phyloP scores from a whole-genome alignment of 1,140 invertebrate genomes.

The Drosophila carrolli region DNA sequence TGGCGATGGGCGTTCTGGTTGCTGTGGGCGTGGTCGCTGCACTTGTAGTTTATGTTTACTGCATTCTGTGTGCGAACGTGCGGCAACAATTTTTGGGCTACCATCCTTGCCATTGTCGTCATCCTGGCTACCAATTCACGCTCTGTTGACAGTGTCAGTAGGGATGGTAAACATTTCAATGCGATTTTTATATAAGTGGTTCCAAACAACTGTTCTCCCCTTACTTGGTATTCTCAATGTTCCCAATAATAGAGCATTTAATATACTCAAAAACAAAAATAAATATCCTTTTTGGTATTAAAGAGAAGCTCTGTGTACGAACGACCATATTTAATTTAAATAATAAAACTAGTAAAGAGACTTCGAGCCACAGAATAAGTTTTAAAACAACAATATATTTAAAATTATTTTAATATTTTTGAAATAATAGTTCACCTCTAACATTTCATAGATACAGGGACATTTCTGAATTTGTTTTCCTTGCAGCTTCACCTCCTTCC shows the following conservation, averaged over 20 bases:
- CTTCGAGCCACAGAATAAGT: no score
- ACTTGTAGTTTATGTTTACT: slow-evolving; percentile 68
- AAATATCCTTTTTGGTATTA: no score
- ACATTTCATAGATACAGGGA: not conserved
- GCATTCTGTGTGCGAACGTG: slow-evolving; percentile 63
- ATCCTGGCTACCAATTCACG: slow-evolving; percentile 4
- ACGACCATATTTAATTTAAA: no score
- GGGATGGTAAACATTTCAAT: slow-evolving; percentile 19
- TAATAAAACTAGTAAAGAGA: no score
- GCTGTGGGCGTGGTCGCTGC: slow-evolving; percentile 55
- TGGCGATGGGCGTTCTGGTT: slow-evolving; percentile 14
- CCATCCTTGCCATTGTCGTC: slow-evolving; percentile 33
- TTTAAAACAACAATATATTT: no score
- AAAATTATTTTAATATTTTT: no score
- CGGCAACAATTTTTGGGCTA: slow-evolving; percentile 59
- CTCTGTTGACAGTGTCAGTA: slow-evolving; percentile 50
- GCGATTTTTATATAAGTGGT: no score
- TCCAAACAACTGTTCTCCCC: no score
- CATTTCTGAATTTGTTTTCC: slow-evolving; percentile 21
- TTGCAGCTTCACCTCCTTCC: slow-evolving; percentile 15
- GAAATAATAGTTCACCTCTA: not conserved
- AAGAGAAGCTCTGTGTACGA: not conserved
- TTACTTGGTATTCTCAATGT: no score
- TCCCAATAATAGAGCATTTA: no score
- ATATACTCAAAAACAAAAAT: no score